Base-by-base conservation (phyloP, 2,797 vertebrate species). In the Halcyon chelicuti region DNA sequence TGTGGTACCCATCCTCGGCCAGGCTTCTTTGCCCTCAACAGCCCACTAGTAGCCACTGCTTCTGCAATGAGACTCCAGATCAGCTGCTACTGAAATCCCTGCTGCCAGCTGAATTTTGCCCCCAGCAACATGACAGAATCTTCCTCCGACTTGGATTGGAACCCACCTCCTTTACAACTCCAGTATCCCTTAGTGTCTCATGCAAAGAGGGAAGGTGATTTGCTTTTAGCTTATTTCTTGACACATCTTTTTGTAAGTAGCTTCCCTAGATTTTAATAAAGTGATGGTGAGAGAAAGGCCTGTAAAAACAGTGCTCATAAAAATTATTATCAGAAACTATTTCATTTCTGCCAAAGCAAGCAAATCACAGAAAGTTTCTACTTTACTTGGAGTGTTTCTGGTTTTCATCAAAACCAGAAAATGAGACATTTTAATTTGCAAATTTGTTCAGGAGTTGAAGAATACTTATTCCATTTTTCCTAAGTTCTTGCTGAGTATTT, bases 321-420 rank as follows among this genome's bases (percentile, higher is more conserved):
- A 86, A 83, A 63, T 72, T 74, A 67, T 77, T 77, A 86, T 95
- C 87, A 83, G 85, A 77, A 85, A 39, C 42, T 51, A 8, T 83
- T 93, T 74, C 1, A 11, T 90, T 95, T 87, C 40, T 92, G 89
- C 94, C 84, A 91, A 78, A 94, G 62, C 65, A 91, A 88, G 78
- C 84, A 92, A 60, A 89, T 87, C 78, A 44, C 54, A 75, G 75
- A 86, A 91, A 75, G 62, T 77, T 91, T 86, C 54, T 91, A 1
- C 87, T 83, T 68, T 92, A 26, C 75, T 80, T 74, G 11, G 17
- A 83, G 75, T 51, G 68, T 65, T 93, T 95, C 96, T 94, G 95
- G 4, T 90, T 95, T 94, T 80, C 68, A 93, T 96, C 96, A 94
- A 94, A 95, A 77, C 46, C 55, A 68, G 91, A 95, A 94, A 96